Evolutionary conservation across 2,888 invertebrate genomes (phyloP), one percentile per base, ranked within the genome.

Genomic region (Drosophila eohydei): DNA sequence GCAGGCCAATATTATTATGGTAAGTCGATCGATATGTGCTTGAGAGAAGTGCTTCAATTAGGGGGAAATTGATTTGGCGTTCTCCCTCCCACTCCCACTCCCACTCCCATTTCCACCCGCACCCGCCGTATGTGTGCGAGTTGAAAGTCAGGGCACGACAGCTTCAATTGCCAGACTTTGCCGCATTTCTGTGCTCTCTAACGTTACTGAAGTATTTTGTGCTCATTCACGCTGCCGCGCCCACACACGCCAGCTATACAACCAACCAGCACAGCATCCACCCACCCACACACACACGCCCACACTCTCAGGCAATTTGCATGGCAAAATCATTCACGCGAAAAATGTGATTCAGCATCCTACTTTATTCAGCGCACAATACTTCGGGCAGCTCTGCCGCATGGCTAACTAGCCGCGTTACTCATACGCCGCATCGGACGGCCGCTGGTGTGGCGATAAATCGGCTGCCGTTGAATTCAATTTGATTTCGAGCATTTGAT

Each of bases 1-100:
- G 48, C 74, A 50, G 46, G 71, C 1, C 89, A 88, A 32, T 84
- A 84, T 46, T 81, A 66, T 57, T 74, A 71, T 26, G 82, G 88
- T 87, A 62, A 70, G 76, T 52, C 30, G 28, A 46, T 28, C 44
- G 26, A 46, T 46, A 11, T 12, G 3, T 3, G 14, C 36, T 12
- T 9, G 9, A 8, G 11, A 32, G 1, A 6, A n/a, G 26, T 14
- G 5, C 9, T 44, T 28, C 14, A 44, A 28, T 44, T 44, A 14
- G 0, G 4, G 3, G 9, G 41, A 8, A 16, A n/a, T 16, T 21
- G 16, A 16, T 40, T 40, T 30, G 30, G 14, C 12, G 38, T 14
- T 38, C 2, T 9, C 26, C 48, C n/a, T n/a, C 30, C 4, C 8
- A 8, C 32, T 41, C 41, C 2, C 30, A 8, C 14, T 34, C 43